Percentiles rank a stretch among this genome's conserved stretches.
phyloP scores from a whole-genome alignment of 2,113 vertebrate species.

The Thalassoma bifasciatum region DNA sequence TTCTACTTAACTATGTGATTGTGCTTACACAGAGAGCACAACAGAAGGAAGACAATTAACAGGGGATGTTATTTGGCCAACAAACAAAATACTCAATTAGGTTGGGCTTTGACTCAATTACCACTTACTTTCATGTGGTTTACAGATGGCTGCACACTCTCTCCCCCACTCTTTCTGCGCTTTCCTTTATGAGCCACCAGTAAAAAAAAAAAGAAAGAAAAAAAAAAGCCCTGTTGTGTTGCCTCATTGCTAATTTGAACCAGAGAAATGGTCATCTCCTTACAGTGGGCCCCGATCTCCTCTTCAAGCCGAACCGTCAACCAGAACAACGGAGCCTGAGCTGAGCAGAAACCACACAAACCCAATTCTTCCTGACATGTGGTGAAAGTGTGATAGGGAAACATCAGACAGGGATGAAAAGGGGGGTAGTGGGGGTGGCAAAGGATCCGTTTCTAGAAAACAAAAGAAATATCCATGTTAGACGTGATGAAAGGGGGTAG shows the following conservation, averaged over 20 bases:
- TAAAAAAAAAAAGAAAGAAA: slow-evolving; percentile 24
- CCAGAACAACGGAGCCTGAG: slow-evolving; percentile 42
- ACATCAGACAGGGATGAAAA: slow-evolving; percentile 35
- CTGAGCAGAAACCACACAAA: slow-evolving; percentile 66
- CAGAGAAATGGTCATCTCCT: slow-evolving; percentile 78
- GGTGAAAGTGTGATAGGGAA: slow-evolving; percentile 67
- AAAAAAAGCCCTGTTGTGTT: slow-evolving; percentile 67
- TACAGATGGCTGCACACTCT: slow-evolving; percentile 71
- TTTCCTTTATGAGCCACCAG: slow-evolving; percentile 56
- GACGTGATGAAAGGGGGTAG: slow-evolving; percentile 29
- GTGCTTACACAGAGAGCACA: slow-evolving; percentile 43
- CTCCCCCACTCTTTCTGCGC: slow-evolving; percentile 56
- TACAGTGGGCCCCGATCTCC: slow-evolving; percentile 54
- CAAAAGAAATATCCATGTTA: slow-evolving; percentile 25
- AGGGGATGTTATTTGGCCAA: slow-evolving; percentile 69
- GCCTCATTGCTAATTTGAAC: slow-evolving; percentile 84
- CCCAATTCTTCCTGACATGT: slow-evolving; percentile 69
- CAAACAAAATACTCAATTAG: slow-evolving; percentile 76
- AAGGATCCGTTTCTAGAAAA: slow-evolving; percentile 33
- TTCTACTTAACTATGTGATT: slow-evolving; percentile 42
- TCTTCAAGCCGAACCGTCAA: slow-evolving; percentile 50
- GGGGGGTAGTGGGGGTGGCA: slow-evolving; percentile 23
- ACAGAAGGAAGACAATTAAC: slow-evolving; percentile 65
- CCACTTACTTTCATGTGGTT: slow-evolving; percentile 78
- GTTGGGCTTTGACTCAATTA: slow-evolving; percentile 75